phyloP scores from a whole-genome alignment of 2,113 vertebrate genomes.

The Oreochromis tanganicae region DNA sequence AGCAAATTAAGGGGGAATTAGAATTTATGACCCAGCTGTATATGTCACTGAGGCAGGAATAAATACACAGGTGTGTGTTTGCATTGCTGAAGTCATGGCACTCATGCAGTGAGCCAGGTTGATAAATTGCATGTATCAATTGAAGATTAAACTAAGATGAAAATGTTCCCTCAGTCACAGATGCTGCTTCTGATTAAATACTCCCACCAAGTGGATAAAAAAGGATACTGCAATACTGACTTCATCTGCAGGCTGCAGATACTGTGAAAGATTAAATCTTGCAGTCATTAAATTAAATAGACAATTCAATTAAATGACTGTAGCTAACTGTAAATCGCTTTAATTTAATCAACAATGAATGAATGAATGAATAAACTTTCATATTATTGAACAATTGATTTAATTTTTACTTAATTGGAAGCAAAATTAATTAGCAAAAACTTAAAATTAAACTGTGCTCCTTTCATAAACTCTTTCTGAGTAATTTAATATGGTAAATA shows the following conservation, averaged over 20 bases:
- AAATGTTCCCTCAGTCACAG: neutral
- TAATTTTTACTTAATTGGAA: neutral
- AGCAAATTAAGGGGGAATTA: neutral
- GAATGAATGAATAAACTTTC: neutral
- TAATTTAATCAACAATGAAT: neutral
- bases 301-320: neutral
- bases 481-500: neutral
- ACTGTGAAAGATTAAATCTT: neutral
- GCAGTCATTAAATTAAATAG: neutral
- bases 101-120: neutral
- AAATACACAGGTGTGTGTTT: neutral
- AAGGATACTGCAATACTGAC: neutral
- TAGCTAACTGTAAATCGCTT: neutral
- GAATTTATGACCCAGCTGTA: neutral
- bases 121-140: neutral
- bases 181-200: conserved; percentile 14
- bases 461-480: neutral
- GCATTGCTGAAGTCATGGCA: neutral
- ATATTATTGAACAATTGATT: neutral
- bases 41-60: neutral
- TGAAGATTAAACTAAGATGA: neutral
- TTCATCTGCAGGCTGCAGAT: neutral
- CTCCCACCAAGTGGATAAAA: conserved; percentile 52
- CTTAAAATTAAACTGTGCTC: neutral
- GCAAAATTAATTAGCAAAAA: neutral